Percentiles rank a stretch among this genome's conserved stretches.
Evolutionary conservation across 2,888 invertebrate species (phyloP).

Genomic region (Buathra laborator): DNA sequence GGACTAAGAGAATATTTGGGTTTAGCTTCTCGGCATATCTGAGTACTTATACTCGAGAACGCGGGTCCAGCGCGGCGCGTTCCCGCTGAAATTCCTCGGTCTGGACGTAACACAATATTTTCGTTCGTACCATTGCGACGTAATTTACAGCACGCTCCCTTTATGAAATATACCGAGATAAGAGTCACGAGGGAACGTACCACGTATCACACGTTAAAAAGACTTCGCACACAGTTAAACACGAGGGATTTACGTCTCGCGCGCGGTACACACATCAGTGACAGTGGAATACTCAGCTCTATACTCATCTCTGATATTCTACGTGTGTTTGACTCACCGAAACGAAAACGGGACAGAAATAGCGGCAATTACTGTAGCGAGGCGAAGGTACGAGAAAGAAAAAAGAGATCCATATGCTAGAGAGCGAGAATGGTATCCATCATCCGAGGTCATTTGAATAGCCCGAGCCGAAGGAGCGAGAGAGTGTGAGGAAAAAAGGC

Average conservation of each 20-base stretch:
- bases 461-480: conserved; percentile 59
- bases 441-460: conserved; percentile 80
- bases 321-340: conserved; percentile 53
- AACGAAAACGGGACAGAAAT: conserved; percentile 73
- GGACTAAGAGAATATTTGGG: conserved; percentile 22
- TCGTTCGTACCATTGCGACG: conserved; percentile 3
- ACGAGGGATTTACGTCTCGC: conserved; percentile 37
- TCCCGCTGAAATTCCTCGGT: conserved; percentile 9
- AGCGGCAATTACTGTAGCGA: conserved; percentile 77
- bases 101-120: conserved; percentile 25
- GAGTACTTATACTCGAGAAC: background rate
- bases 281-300: conserved; percentile 29
- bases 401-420: conserved; percentile 59
- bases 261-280: conserved; percentile 11
- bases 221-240: conserved; percentile 6
- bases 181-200: conserved; percentile 67
- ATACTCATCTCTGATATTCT: conserved; percentile 23
- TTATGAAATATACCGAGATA: conserved; percentile 60
- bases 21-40: conserved; percentile 27
- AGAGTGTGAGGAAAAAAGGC: conserved; percentile 59
- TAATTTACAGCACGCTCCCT: conserved; percentile 48
- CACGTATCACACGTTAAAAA: conserved; percentile 66
- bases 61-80: conserved; percentile 1
- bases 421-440: conserved; percentile 72
- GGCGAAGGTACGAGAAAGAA: conserved; percentile 70